phyloP scores from a whole-genome alignment of 92 coral and sea anemone genomes.

The Plumapathes pennacea region DNA sequence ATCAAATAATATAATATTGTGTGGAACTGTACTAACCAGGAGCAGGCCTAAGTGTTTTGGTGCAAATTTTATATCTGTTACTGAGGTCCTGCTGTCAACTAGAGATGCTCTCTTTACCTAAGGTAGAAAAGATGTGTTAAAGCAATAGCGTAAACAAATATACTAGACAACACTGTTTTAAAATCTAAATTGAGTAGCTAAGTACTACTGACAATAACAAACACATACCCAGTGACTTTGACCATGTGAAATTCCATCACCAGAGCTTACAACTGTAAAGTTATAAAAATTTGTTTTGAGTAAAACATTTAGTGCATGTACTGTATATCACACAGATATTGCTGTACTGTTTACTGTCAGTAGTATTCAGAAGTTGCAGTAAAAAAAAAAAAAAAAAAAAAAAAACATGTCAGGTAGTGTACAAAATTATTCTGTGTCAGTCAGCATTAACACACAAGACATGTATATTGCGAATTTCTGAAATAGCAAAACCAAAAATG shows the following conservation, averaged over 20 bases:
- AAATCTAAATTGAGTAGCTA: too few species aligned
- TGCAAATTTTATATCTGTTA: constrained; percentile 97
- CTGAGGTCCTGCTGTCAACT: constrained; percentile 97
- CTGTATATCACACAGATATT: too few species aligned
- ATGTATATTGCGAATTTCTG: too few species aligned
- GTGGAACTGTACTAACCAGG: constrained; percentile 83
- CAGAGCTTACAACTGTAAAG: constrained; percentile 52
- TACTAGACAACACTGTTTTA: background rate
- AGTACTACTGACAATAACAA: too few species aligned
- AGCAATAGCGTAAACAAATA: background rate
- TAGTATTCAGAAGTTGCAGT: too few species aligned
- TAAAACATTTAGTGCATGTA: background rate
- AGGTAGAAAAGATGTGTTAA: background rate
- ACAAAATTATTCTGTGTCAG: too few species aligned
- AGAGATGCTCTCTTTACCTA: constrained; percentile 91
- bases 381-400: too few species aligned
- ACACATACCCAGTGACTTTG: constrained; percentile 89
- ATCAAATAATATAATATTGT: too few species aligned
- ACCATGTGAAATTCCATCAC: constrained; percentile 67
- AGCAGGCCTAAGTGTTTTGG: constrained; percentile 87
- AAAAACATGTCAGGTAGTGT: too few species aligned
- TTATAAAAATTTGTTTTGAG: background rate
- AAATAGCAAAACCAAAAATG: too few species aligned
- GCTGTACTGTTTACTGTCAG: too few species aligned
- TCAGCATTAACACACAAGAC: too few species aligned